Evolutionary conservation across 2,113 vertebrate genomes (phyloP).

Genomic region (Sinocyclocheilus maitianheensis): DNA sequence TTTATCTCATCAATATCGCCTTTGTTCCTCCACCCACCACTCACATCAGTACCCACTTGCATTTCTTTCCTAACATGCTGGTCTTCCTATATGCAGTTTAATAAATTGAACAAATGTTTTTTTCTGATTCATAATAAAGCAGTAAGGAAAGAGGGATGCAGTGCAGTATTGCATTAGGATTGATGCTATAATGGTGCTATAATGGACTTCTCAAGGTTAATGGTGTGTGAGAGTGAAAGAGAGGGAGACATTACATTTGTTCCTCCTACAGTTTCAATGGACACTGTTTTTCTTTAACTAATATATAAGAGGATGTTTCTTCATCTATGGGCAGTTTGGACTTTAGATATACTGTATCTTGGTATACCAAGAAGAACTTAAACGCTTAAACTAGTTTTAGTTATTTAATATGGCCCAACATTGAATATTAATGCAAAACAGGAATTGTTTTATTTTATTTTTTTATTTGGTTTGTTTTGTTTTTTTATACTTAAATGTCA

Average conservation of each 20-base stretch:
- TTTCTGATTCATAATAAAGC: constrained; percentile 7
- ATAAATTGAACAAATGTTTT: not conserved
- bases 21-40: not conserved
- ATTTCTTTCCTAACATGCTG: not conserved
- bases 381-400: not conserved
- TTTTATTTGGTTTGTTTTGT: not conserved
- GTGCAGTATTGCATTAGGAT: not conserved
- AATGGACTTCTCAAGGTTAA: constrained; percentile 41
- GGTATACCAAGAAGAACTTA: not conserved
- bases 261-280: constrained; percentile 6
- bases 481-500: not conserved
- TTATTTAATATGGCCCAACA: not conserved
- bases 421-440: not conserved
- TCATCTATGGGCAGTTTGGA: constrained; percentile 7
- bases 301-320: not conserved
- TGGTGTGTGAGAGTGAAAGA: constrained; percentile 15
- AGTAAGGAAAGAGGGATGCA: not conserved
- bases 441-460: not conserved
- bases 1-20: constrained; percentile 1
- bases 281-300: not conserved
- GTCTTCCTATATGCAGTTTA: not conserved
- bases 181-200: constrained; percentile 22
- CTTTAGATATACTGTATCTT: too few relatives aligned
- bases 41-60: not conserved
- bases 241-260: not conserved